Evolutionary conservation across 2,888 invertebrate species (phyloP).

Genomic region (Strigamia maritima): DNA sequence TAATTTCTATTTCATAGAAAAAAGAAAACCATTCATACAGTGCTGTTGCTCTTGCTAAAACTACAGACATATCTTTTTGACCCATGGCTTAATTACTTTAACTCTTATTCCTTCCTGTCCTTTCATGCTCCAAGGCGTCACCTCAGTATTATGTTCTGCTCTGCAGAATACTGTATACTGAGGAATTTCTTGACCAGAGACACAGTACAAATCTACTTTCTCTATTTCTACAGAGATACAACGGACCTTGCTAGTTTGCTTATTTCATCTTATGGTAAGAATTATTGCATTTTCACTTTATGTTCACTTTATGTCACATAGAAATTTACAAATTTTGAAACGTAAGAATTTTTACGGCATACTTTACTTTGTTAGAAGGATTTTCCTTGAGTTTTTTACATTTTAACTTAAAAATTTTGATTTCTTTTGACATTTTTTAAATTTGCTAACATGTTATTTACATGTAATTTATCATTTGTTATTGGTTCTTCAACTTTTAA

Average conservation of each 20-base stretch:
- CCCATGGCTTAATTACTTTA: not conserved
- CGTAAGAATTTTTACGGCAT: too few species aligned
- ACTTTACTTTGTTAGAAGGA: too few species aligned
- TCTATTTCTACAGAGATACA: not conserved
- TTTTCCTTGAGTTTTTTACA: too few species aligned
- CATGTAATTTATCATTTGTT: too few species aligned
- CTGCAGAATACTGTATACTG: not conserved
- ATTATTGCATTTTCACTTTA: too few species aligned
- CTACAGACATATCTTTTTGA: not conserved
- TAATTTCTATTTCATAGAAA: too few species aligned
- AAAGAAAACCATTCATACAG: too few species aligned
- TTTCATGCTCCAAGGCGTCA: not conserved
- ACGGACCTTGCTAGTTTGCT: too few species aligned
- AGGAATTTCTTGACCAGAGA: not conserved
- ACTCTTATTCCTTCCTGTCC: not conserved
- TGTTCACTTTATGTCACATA: too few species aligned
- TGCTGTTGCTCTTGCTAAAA: not conserved
- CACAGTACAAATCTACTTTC: not conserved
- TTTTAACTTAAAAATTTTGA: not conserved
- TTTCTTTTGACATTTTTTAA: not conserved
- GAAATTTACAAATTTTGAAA: too few species aligned
- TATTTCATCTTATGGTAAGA: too few species aligned
- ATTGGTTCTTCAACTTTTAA: not conserved
- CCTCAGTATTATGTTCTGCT: not conserved
- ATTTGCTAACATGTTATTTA: not conserved